phyloP scores from a whole-genome alignment of 1,140 invertebrate genomes.

The Neuroterus valhalla region DNA sequence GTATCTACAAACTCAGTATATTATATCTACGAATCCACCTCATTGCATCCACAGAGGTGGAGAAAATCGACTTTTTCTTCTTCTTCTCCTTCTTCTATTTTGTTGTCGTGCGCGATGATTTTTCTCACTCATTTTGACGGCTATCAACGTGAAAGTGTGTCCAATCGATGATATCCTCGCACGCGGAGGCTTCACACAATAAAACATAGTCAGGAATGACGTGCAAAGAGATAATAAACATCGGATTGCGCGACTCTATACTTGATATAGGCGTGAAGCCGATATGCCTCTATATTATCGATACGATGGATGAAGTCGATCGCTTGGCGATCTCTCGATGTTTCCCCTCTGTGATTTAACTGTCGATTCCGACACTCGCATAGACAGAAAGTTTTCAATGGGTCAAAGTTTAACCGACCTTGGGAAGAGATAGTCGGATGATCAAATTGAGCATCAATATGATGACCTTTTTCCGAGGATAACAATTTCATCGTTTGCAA shows the following conservation, averaged over 20 bases:
- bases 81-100: background rate
- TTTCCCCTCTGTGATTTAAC: background rate
- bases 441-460: background rate
- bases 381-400: background rate
- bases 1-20: conserved; percentile 1
- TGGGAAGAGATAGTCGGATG: background rate
- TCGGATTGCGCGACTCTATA: background rate
- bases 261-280: conserved; percentile 11
- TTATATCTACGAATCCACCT: background rate
- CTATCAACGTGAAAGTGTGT: conserved; percentile 22
- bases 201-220: background rate
- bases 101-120: conserved; percentile 1
- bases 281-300: background rate
- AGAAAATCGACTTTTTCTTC: background rate
- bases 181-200: background rate
- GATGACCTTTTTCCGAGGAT: background rate
- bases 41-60: conserved; percentile 10
- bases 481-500: background rate
- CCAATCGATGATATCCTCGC: conserved; percentile 10
- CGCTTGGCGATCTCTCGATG: background rate
- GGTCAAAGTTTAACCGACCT: background rate
- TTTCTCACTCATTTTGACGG: conserved; percentile 7
- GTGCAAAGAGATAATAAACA: conserved; percentile 5
- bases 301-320: background rate
- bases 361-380: background rate